Conservation (phyloP, 2,888 invertebrate species). For the Xylocampa areola region DNA sequence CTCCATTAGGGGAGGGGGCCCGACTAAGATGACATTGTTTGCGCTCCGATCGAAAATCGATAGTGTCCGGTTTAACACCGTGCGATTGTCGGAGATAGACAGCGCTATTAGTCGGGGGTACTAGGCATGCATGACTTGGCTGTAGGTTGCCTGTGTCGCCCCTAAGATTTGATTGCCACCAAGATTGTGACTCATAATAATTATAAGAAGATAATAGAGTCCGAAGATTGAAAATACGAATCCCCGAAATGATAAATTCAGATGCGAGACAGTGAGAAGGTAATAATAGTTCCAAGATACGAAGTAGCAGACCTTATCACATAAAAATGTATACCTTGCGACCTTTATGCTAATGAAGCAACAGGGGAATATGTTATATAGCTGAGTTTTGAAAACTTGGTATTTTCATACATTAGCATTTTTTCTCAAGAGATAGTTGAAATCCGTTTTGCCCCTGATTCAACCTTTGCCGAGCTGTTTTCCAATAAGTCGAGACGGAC, state of each 20-base stretch:
- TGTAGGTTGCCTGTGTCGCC: conserved; percentile 8
- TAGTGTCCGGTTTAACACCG: conserved; percentile 51
- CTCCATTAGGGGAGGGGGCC: conserved; percentile 61
- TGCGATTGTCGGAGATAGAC: conserved; percentile 31
- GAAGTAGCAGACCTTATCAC: background rate
- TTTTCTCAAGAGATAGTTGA: conserved; percentile 28
- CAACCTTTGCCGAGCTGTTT: conserved; percentile 34
- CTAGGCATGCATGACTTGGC: conserved; percentile 28
- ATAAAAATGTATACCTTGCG: conserved; percentile 4
- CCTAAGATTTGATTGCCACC: conserved; percentile 11
- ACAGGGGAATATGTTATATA: conserved; percentile 7
- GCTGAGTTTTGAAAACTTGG: background rate
- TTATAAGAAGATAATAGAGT: background rate
- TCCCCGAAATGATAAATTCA: background rate
- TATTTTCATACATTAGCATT: conserved; percentile 26
- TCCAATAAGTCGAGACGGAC: conserved; percentile 43
- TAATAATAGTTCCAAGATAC: background rate
- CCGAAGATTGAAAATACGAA: background rate
- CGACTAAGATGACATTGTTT: conserved; percentile 67
- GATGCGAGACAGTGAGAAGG: too few species aligned
- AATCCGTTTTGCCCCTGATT: conserved; percentile 31
- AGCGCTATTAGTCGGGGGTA: conserved; percentile 10
- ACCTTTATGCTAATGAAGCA: background rate
- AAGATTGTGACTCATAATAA: background rate
- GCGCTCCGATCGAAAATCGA: conserved; percentile 65